Conservation (phyloP, 1,140 invertebrate species). For the Lasioglossum baleicum region DNA sequence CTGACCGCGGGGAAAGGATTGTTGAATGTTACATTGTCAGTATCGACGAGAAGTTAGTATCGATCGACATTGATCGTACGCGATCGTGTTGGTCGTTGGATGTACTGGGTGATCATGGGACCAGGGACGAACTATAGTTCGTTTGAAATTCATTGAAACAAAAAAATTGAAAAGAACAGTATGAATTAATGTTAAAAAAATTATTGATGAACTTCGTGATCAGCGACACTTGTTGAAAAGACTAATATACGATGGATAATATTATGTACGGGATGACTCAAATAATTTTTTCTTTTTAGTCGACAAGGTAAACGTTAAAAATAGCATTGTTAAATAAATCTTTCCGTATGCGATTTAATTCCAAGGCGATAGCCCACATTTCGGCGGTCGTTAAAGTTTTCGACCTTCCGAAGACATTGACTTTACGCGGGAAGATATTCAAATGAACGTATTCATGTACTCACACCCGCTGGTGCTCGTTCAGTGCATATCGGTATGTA, state of each 20-base stretch:
- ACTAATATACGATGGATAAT: too few relatives aligned
- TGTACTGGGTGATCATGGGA: not conserved
- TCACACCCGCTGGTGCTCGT: constrained; percentile 90
- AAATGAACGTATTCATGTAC: constrained; percentile 65
- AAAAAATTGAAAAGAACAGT: not conserved
- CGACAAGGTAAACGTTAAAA: too few relatives aligned
- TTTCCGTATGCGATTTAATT: not conserved
- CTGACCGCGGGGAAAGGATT: not conserved
- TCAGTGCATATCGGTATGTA: constrained; percentile 92
- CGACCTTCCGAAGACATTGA: constrained; percentile 21
- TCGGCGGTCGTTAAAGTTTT: constrained; percentile 3
- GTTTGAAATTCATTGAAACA: not conserved
- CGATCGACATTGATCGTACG: not conserved
- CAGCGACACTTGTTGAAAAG: too few relatives aligned
- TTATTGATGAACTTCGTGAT: too few relatives aligned
- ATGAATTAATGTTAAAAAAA: too few relatives aligned
- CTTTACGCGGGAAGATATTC: constrained; percentile 14
- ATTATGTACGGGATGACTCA: too few relatives aligned
- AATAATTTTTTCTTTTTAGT: too few relatives aligned
- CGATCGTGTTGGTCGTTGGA: too few relatives aligned
- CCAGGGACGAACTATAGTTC: not conserved
- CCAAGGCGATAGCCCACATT: constrained; percentile 23
- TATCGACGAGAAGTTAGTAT: not conserved
- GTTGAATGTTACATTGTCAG: not conserved
- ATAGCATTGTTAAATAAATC: not conserved